A percentile compares a stretch with the other conserved stretches of the same genome.
Evolutionary conservation across 2,113 vertebrate species (phyloP).

Genomic region (Mionectes macconnelli): DNA sequence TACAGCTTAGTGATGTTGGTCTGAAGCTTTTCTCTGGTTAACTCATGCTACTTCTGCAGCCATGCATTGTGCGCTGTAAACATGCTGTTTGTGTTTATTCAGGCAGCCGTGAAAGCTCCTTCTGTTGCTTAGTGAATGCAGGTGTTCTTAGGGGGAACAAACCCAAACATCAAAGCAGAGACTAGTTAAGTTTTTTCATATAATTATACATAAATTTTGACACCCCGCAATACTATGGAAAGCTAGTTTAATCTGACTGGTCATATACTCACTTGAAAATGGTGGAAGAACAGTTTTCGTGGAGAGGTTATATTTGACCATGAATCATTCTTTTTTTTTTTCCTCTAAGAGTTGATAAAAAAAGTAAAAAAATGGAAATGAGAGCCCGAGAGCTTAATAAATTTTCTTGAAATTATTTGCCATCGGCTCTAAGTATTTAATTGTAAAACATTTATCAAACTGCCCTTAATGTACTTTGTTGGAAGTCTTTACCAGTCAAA

Average conservation of each 20-base stretch:
- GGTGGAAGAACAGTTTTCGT: background rate
- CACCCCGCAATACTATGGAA: background rate
- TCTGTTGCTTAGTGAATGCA: background rate
- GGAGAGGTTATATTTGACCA: background rate
- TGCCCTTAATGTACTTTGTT: background rate
- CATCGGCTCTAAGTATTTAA: background rate
- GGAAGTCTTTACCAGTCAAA: background rate
- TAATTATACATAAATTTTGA: background rate
- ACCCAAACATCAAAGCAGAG: background rate
- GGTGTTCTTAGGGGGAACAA: background rate
- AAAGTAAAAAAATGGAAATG: background rate
- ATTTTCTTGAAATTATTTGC: background rate
- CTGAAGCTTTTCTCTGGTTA: background rate
- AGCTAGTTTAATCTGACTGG: background rate
- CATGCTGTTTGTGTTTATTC: background rate
- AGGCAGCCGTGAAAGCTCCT: background rate
- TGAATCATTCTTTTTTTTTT: background rate
- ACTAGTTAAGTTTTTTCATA: background rate
- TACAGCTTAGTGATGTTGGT: background rate
- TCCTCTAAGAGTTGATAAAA: background rate
- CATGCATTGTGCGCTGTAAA: background rate
- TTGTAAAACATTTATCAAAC: background rate
- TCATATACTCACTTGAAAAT: background rate
- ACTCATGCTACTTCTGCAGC: background rate
- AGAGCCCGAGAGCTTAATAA: background rate